Evolutionary conservation across 2,113 vertebrate species (phyloP).

Genomic region (Phrynocephalus versicolor): DNA sequence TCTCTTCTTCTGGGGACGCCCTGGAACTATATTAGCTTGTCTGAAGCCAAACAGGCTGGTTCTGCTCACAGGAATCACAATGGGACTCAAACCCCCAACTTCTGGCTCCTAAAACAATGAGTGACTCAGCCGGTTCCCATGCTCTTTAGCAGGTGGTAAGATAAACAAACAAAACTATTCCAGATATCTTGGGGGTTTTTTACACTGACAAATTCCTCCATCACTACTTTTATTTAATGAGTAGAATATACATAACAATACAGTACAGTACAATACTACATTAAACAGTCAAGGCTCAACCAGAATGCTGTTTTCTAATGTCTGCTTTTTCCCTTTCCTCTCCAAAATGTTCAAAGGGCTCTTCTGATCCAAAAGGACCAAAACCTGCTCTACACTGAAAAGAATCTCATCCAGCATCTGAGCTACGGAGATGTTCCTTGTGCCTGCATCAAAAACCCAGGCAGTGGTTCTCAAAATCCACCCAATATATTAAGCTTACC

Average conservation of each 20-base stretch:
- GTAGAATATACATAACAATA: not conserved
- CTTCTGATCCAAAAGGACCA: too few relatives aligned
- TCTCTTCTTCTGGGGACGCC: too few relatives aligned
- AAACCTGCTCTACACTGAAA: not conserved
- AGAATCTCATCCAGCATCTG: not conserved
- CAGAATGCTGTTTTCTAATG: not conserved
- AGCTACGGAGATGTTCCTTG: too few relatives aligned
- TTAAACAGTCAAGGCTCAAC: not conserved
- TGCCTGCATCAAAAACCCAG: not conserved
- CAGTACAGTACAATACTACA: not conserved
- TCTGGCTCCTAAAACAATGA: too few relatives aligned
- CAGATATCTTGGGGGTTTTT: not conserved
- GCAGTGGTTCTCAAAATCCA: not conserved
- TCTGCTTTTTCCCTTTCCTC: not conserved
- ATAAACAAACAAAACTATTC: not conserved
- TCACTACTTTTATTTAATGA: not conserved
- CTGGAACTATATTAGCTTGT: too few relatives aligned
- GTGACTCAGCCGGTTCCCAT: not conserved
- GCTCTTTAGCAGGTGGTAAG: not conserved
- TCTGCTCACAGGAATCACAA: too few relatives aligned
- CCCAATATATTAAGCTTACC: too few relatives aligned
- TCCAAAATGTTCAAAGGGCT: too few relatives aligned
- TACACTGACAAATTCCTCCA: not conserved
- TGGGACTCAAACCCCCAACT: too few relatives aligned
- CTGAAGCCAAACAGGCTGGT: too few relatives aligned